phyloP scores from a whole-genome alignment of 2,113 vertebrate species.

The Casuarius casuarius region DNA sequence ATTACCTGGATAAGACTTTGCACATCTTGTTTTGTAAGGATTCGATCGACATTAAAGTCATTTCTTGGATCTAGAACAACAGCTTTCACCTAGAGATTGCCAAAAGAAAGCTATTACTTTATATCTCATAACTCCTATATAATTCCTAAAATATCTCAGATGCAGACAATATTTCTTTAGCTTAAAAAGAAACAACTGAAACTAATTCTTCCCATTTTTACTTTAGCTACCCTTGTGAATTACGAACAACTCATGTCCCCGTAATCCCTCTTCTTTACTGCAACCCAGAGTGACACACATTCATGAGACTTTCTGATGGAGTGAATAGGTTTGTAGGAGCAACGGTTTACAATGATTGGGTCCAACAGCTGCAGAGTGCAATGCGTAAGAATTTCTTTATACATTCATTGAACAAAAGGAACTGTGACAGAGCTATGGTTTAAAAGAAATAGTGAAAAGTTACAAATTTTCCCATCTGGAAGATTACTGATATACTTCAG shows the following conservation, averaged over 20 bases:
- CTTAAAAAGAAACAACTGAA: neutral
- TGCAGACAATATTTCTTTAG: neutral
- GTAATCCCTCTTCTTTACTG: neutral
- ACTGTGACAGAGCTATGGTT: neutral
- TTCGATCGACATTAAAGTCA: conserved; percentile 81
- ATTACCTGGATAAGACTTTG: conserved; percentile 87
- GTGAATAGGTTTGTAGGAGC: too few relatives aligned
- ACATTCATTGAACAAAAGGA: neutral
- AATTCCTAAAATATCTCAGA: neutral
- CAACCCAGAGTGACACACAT: neutral
- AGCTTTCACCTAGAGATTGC: conserved; percentile 85
- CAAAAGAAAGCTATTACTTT: conserved; percentile 31
- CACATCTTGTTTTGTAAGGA: conserved; percentile 81
- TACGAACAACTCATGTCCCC: neutral
- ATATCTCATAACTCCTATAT: neutral
- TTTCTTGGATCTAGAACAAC: conserved; percentile 87
- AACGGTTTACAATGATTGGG: neutral
- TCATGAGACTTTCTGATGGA: neutral
- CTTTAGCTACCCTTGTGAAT: neutral
- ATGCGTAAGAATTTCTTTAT: neutral
- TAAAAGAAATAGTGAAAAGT: neutral
- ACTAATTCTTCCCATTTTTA: neutral
- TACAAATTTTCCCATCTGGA: neutral
- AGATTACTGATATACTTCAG: neutral
- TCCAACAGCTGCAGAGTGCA: too few relatives aligned